These are phyloP conservation scores for Cylindroiulus punctatus DNA, from an alignment of 2,888 invertebrate genomes.

Conservation along the genomic window DNA sequence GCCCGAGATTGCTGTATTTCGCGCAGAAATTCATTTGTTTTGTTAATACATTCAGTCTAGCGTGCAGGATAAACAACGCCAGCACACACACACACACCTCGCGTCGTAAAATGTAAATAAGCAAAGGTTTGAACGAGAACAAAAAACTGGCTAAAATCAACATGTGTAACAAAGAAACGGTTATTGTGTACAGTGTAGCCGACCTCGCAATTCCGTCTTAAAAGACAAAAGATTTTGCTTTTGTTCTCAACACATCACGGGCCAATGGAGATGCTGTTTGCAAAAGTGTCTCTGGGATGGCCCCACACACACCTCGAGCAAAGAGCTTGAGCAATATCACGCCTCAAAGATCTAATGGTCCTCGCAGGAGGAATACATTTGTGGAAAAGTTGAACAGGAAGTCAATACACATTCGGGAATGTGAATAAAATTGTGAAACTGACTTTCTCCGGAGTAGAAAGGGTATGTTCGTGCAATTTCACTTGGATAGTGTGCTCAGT, in stretches of 20 bases:
- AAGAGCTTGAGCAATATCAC: background rate
- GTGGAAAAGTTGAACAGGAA: background rate
- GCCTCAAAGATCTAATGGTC: background rate
- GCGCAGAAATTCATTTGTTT: slow-evolving; percentile 43
- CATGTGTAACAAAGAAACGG: slow-evolving; percentile 35
- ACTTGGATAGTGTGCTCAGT: too few relatives aligned
- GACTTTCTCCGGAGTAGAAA: too few relatives aligned
- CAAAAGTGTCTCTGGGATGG: background rate
- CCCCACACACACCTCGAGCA: background rate
- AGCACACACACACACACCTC: slow-evolving; percentile 11
- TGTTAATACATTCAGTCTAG: slow-evolving; percentile 43
- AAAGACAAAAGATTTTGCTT: background rate
- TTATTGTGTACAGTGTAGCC: background rate
- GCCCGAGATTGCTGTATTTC: slow-evolving; percentile 41
- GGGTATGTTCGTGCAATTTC: too few relatives aligned
- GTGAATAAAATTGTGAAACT: too few relatives aligned
- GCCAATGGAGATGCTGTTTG: background rate
- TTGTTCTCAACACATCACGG: background rate
- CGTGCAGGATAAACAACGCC: slow-evolving; percentile 33
- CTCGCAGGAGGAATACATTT: background rate
- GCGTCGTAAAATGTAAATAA: slow-evolving; percentile 27
- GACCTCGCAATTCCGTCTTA: background rate
- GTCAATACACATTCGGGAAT: background rate
- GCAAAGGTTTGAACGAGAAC: background rate
- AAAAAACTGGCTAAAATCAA: slow-evolving; percentile 2